Percentiles rank a stretch among this genome's conserved stretches.
Conservation (phyloP, 2,888 invertebrate species). For the Melanotus villosus region DNA sequence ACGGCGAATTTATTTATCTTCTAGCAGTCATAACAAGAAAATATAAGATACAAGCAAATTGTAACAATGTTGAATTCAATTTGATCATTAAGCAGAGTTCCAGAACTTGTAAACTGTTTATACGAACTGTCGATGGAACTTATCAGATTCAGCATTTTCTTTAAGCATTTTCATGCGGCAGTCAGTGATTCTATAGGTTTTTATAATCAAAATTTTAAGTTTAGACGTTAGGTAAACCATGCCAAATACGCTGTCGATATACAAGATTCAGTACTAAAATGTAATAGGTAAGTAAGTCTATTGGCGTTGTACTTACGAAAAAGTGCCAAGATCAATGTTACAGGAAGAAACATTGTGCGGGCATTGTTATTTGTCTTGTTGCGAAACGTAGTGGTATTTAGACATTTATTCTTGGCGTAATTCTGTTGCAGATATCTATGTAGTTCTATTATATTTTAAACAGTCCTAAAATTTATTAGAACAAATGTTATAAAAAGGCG, state of each 20-base stretch:
- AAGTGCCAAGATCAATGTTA: conserved; percentile 33
- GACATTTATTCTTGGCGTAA: conserved; percentile 22
- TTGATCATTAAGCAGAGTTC: conserved; percentile 27
- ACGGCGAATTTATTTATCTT: conserved; percentile 35
- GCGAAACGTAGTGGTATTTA: conserved; percentile 12
- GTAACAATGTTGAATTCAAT: conserved; percentile 37
- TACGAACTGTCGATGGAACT: conserved; percentile 23
- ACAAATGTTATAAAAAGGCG: no score
- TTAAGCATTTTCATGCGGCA: neutral
- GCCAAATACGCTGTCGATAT: neutral
- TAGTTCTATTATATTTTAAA: neutral
- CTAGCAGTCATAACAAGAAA: conserved; percentile 38
- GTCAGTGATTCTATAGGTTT: no score
- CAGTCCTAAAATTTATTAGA: no score
- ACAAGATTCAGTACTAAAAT: neutral
- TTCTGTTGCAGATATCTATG: neutral
- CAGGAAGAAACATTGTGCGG: neutral
- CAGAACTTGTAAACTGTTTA: conserved; percentile 27
- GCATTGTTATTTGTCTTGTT: conserved; percentile 30
- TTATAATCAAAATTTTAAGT: no score
- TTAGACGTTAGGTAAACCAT: no score
- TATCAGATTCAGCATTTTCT: neutral
- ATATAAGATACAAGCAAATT: conserved; percentile 23
- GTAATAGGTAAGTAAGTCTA: neutral
- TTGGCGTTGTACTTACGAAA: conserved; percentile 4